phyloP scores from a whole-genome alignment of 1,140 invertebrate genomes.

The Tenebrio molitor region DNA sequence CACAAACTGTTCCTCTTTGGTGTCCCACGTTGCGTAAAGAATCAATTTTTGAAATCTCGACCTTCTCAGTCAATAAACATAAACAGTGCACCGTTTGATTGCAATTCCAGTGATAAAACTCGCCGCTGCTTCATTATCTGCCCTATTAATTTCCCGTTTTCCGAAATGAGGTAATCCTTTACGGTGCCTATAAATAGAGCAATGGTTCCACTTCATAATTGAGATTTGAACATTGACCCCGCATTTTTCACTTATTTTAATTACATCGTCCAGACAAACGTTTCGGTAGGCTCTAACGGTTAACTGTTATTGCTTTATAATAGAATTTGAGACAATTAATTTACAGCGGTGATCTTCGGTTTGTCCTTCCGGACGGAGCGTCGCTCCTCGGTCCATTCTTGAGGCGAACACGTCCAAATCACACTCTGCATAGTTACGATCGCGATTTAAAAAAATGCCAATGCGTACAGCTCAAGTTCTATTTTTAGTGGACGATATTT shows the following conservation, averaged over 20 bases:
- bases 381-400: no score
- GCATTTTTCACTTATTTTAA: conserved; percentile 40
- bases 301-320: conserved; percentile 32
- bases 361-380: no score
- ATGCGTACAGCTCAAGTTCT: background rate
- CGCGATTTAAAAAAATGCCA: background rate
- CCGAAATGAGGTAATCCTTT: conserved; percentile 16
- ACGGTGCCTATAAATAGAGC: conserved; percentile 18
- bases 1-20: no score
- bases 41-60: background rate
- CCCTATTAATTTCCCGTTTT: conserved; percentile 32
- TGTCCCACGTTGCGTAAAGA: no score
- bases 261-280: conserved; percentile 30
- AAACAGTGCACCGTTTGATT: conserved; percentile 1
- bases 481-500: conserved; percentile 15
- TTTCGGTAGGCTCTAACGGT: background rate
- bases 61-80: background rate
- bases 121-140: conserved; percentile 13
- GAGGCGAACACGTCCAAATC: background rate
- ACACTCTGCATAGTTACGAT: background rate
- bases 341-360: background rate
- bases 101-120: background rate
- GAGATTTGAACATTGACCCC: conserved; percentile 36
- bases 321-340: conserved; percentile 33
- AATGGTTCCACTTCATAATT: conserved; percentile 19